phyloP scores from a whole-genome alignment of 2,888 invertebrate genomes.

The Timema cristinae region DNA sequence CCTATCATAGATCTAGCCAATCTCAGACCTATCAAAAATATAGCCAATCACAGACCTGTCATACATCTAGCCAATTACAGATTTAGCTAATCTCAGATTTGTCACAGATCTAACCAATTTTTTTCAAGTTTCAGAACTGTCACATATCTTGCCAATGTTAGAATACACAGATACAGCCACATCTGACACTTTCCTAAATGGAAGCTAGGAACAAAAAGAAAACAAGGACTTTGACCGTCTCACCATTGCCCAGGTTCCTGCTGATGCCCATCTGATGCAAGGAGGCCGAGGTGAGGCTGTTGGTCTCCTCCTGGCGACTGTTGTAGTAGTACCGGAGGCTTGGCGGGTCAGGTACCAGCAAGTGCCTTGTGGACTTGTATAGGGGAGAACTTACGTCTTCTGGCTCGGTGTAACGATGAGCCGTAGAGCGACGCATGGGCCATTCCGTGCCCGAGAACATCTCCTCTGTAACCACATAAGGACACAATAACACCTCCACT shows the following conservation, averaged over 20 bases:
- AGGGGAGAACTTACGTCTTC: conserved; percentile 67
- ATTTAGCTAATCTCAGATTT: no score
- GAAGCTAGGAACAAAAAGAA: no score
- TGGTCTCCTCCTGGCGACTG: conserved; percentile 22
- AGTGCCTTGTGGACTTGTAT: conserved; percentile 76
- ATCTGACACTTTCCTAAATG: no score
- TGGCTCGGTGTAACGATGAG: conserved; percentile 73
- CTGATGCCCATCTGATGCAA: conserved; percentile 21
- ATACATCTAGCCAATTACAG: no score
- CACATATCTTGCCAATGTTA: no score
- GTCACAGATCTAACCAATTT: no score
- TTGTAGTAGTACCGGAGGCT: conserved; percentile 25
- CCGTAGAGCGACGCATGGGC: conserved; percentile 71
- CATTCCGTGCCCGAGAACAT: conserved; percentile 69
- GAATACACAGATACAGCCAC: no score
- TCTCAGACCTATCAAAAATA: no score
- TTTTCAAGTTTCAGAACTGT: no score
- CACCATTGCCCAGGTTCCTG: conserved; percentile 17
- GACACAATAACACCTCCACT: neutral
- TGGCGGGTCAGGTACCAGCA: conserved; percentile 54
- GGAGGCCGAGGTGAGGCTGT: conserved; percentile 25
- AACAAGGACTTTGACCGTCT: no score
- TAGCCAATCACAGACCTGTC: no score
- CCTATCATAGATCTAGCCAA: no score
- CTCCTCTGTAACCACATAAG: conserved; percentile 50